Evolutionary conservation across 2,113 vertebrate genomes (phyloP).

Genomic region (Talpa occidentalis): DNA sequence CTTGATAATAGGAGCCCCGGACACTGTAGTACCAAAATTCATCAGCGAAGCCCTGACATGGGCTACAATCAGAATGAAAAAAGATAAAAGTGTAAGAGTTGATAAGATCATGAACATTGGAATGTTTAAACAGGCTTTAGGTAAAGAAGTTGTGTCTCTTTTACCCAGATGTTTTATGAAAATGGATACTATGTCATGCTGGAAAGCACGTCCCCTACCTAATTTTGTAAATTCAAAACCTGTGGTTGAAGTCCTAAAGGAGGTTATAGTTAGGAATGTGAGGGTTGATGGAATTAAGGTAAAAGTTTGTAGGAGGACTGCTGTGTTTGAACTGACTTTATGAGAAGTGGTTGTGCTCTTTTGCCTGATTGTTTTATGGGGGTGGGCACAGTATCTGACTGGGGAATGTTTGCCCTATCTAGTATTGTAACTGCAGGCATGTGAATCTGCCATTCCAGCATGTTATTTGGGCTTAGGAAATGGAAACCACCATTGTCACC

Average conservation of each 20-base stretch:
- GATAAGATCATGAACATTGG: background rate
- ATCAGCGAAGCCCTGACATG: background rate
- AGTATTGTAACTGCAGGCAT: background rate
- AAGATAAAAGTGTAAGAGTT: background rate
- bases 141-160: background rate
- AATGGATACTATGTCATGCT: background rate
- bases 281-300: background rate
- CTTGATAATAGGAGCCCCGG: background rate
- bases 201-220: background rate
- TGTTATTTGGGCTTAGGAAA: background rate
- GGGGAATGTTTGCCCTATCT: background rate
- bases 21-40: background rate
- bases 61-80: background rate
- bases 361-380: background rate
- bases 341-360: background rate
- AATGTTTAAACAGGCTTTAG: background rate
- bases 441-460: background rate
- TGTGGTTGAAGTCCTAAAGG: background rate
- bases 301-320: background rate
- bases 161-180: background rate
- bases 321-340: background rate
- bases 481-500: background rate
- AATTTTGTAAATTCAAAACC: background rate
- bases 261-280: background rate
- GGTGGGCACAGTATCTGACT: background rate